A percentile compares a stretch with the other conserved stretches of the same genome.
These are phyloP conservation scores for Autographa pulchrina DNA, from an alignment of 2,888 invertebrate genomes.

Conservation along the genomic window DNA sequence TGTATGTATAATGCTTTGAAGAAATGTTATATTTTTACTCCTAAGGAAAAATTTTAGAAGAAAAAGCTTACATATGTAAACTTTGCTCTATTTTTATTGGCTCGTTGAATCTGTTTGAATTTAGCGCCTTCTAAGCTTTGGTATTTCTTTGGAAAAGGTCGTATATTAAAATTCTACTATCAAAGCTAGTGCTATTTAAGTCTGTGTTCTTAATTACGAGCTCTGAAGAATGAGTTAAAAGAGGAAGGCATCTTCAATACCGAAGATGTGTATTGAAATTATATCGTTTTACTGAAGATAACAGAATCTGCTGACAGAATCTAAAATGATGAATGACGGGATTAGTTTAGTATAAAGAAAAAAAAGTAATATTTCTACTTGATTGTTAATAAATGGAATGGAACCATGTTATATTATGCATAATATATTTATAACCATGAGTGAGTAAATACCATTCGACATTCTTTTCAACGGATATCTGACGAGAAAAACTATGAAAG, in stretches of 20 bases:
- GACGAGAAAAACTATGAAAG: neutral
- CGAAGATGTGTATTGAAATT: constrained; percentile 4
- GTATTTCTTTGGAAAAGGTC: neutral
- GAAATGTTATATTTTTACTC: constrained; percentile 8
- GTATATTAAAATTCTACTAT: neutral
- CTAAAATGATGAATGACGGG: neutral
- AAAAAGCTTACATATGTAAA: neutral
- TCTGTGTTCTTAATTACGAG: neutral
- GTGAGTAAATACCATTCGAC: too few species aligned
- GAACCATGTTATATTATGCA: too few species aligned
- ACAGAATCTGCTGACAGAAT: neutral
- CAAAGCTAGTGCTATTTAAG: neutral
- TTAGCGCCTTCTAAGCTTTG: neutral
- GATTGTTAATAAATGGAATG: too few species aligned
- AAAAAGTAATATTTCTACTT: too few species aligned
- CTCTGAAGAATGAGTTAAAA: neutral
- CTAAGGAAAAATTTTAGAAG: neutral
- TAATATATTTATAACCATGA: too few species aligned
- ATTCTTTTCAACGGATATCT: too few species aligned
- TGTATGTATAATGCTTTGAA: constrained; percentile 5
- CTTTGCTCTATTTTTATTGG: neutral
- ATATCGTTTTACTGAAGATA: neutral
- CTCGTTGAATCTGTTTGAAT: neutral
- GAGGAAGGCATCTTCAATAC: neutral
- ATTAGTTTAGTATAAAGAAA: neutral